Evolutionary conservation across 2,113 vertebrate genomes (phyloP).

Genomic region (Asarcornis scutulata): DNA sequence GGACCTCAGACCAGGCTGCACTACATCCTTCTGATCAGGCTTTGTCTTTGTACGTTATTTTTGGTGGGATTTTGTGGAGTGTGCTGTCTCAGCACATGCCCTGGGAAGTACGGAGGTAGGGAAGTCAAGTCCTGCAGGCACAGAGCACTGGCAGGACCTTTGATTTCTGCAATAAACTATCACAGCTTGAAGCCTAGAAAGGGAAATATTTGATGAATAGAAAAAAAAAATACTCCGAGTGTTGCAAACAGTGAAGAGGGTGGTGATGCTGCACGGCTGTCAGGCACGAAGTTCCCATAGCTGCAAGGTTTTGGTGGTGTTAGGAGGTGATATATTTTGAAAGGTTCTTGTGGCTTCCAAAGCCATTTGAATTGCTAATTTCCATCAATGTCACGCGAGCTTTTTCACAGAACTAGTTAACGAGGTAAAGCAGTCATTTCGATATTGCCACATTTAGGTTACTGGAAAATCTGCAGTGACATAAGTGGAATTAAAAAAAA

Average conservation of each 20-base stretch:
- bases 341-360: neutral
- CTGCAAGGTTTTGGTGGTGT: neutral
- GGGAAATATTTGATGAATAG: neutral
- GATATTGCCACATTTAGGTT: neutral
- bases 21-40: accelerated
- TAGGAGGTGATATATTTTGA: slow-evolving; percentile 35
- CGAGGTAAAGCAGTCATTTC: slow-evolving; percentile 28
- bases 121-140: no score
- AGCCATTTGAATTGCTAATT: slow-evolving; percentile 62
- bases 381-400: slow-evolving; percentile 27
- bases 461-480: slow-evolving; percentile 45
- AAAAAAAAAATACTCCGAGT: neutral
- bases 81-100: accelerated
- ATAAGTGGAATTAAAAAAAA: neutral
- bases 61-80: accelerated
- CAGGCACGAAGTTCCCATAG: neutral
- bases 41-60: neutral
- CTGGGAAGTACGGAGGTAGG: accelerated
- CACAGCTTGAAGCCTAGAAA: neutral
- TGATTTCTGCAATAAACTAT: neutral
- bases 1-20: neutral
- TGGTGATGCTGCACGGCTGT: neutral
- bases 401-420: slow-evolving; percentile 43
- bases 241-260: neutral
- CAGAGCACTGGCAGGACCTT: neutral